phyloP scores from a whole-genome alignment of 2,797 vertebrate genomes.

The Danio kyathit region DNA sequence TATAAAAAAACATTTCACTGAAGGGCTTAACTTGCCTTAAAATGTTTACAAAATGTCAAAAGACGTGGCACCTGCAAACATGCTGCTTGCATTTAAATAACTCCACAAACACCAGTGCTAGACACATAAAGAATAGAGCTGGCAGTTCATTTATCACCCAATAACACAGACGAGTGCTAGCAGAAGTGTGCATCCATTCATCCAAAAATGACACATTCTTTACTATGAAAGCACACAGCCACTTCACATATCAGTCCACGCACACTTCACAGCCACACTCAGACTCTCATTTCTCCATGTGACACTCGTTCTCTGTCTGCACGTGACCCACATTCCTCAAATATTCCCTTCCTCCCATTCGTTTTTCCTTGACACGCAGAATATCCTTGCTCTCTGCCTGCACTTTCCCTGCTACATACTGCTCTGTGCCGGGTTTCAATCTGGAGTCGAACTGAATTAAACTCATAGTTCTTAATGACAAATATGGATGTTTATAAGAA shows the following conservation, averaged over 20 bases:
- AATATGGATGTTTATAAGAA: no score
- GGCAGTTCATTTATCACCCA: neutral
- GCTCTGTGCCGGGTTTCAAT: neutral
- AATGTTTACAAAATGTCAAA: neutral
- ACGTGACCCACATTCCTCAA: conserved; percentile 39
- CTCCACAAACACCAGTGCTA: neutral
- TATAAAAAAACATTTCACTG: no score
- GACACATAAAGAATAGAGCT: neutral
- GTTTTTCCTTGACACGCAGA: conserved; percentile 5
- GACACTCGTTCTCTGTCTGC: conserved; percentile 4
- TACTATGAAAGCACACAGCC: neutral
- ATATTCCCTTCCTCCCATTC: conserved; percentile 31
- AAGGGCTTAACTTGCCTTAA: no score
- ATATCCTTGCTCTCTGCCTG: neutral
- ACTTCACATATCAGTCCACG: neutral
- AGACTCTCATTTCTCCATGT: conserved; percentile 1
- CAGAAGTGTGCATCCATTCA: neutral
- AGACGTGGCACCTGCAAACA: conserved; percentile 26
- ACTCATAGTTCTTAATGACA: no score
- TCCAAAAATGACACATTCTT: neutral
- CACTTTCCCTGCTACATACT: neutral
- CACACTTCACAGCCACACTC: neutral
- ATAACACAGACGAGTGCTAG: neutral
- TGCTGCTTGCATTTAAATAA: neutral
- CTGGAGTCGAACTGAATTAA: neutral